These are phyloP conservation scores for Meles meles DNA, from an alignment of 2,113 vertebrate species.

Conservation along the genomic window DNA sequence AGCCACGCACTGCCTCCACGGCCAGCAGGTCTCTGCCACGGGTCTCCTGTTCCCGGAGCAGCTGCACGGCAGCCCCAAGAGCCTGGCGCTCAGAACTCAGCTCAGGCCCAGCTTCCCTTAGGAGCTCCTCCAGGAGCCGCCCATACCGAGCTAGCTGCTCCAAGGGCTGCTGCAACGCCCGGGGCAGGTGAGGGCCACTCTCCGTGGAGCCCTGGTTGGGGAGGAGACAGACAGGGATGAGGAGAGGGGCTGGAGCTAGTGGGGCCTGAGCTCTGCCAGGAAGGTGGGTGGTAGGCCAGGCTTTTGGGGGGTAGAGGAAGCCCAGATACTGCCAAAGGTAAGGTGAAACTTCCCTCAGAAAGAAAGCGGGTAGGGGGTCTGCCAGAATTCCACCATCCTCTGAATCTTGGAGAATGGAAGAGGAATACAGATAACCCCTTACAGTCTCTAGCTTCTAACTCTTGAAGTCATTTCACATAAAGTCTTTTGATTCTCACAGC, in stretches of 20 bases:
- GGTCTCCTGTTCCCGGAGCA: slow-evolving; percentile 87
- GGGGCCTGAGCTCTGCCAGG: neutral
- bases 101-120: slow-evolving; percentile 85
- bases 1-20: slow-evolving; percentile 90
- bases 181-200: slow-evolving; percentile 79
- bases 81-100: slow-evolving; percentile 75
- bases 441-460: neutral
- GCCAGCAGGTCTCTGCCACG: slow-evolving; percentile 90
- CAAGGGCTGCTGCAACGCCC: slow-evolving; percentile 85
- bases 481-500: neutral
- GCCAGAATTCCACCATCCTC: neutral
- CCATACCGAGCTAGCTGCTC: slow-evolving; percentile 89
- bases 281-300: neutral
- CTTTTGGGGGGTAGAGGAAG: neutral
- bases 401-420: neutral
- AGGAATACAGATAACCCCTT: neutral
- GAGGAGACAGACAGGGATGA: neutral
- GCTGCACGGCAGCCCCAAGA: slow-evolving; percentile 85
- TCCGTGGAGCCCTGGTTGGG: slow-evolving; percentile 54
- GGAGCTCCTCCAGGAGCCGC: slow-evolving; percentile 88
- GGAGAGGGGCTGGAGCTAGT: neutral
- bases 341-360: neutral
- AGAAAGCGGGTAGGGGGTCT: neutral
- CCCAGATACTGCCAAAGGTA: neutral
- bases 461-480: neutral